These are phyloP conservation scores for Sclerurus mexicanus DNA, from an alignment of 2,113 vertebrate genomes.

Conservation along the genomic window DNA sequence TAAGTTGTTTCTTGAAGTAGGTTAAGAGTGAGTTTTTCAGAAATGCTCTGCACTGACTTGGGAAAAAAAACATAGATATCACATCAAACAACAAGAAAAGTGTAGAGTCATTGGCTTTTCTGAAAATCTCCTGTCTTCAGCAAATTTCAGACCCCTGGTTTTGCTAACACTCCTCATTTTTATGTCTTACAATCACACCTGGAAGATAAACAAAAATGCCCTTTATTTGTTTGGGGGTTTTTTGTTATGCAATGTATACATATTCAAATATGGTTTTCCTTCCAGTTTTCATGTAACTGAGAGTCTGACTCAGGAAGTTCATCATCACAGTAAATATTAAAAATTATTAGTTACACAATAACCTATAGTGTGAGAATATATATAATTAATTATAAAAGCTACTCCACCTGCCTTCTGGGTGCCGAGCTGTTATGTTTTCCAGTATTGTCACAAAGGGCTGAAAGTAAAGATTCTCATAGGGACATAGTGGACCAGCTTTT, in stretches of 20 bases:
- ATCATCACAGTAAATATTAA: background rate
- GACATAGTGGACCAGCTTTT: background rate
- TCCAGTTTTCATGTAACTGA: background rate
- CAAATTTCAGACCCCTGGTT: background rate
- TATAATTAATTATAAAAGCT: background rate
- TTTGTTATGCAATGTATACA: background rate
- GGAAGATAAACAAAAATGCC: background rate
- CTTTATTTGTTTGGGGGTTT: rapidly evolving
- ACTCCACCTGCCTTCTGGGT: background rate
- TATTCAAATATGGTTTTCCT: background rate
- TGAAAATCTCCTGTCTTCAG: background rate
- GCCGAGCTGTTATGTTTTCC: background rate
- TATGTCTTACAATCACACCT: background rate
- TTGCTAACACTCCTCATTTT: background rate
- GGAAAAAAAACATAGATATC: background rate
- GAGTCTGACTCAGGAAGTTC: background rate
- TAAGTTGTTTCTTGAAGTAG: background rate
- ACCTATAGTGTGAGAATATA: background rate
- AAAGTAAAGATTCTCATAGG: background rate
- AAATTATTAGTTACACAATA: background rate
- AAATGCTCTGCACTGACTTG: background rate
- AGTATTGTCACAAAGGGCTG: background rate
- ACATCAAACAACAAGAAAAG: background rate
- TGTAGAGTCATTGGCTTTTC: background rate
- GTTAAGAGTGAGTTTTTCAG: background rate